Evolutionary conservation across 1,140 invertebrate genomes (phyloP).

Genomic region (Calosoma granatense): DNA sequence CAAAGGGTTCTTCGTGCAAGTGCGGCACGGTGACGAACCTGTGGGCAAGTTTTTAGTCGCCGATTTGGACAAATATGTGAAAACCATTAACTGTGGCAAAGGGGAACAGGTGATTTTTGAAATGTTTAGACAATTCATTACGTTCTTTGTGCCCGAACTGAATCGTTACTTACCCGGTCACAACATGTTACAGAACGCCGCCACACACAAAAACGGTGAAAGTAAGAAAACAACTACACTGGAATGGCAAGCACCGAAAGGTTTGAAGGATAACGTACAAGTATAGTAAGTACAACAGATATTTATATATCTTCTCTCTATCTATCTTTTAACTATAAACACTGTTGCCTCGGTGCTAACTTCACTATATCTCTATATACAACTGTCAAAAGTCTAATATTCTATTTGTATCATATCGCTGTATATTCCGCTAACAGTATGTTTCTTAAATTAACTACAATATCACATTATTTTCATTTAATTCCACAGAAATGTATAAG

Average conservation of each 20-base stretch:
- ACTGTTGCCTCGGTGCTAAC: too few species aligned
- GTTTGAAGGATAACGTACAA: slow-evolving; percentile 24
- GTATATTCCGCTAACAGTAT: too few species aligned
- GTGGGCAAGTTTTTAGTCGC: slow-evolving; percentile 31
- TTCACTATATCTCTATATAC: too few species aligned
- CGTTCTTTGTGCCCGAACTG: slow-evolving; percentile 3
- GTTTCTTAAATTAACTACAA: too few species aligned
- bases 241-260: slow-evolving; percentile 31
- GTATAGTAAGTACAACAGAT: slow-evolving; percentile 26
- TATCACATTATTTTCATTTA: too few species aligned
- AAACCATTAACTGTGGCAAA: slow-evolving; percentile 28
- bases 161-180: background rate
- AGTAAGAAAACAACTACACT: slow-evolving; percentile 29
- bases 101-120: slow-evolving; percentile 22
- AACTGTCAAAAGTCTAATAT: too few species aligned
- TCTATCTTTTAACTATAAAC: slow-evolving; percentile 5
- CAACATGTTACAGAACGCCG: slow-evolving; percentile 27
- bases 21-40: slow-evolving; percentile 27
- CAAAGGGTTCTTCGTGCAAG: slow-evolving; percentile 37
- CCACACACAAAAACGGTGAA: slow-evolving; percentile 31
- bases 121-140: background rate
- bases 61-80: slow-evolving; percentile 24
- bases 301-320: too few species aligned
- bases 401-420: too few species aligned
- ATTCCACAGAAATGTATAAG: too few species aligned